Percentiles rank a stretch among this genome's conserved stretches.
phyloP scores from a whole-genome alignment of 2,113 vertebrate species.

The Alethe diademata region DNA sequence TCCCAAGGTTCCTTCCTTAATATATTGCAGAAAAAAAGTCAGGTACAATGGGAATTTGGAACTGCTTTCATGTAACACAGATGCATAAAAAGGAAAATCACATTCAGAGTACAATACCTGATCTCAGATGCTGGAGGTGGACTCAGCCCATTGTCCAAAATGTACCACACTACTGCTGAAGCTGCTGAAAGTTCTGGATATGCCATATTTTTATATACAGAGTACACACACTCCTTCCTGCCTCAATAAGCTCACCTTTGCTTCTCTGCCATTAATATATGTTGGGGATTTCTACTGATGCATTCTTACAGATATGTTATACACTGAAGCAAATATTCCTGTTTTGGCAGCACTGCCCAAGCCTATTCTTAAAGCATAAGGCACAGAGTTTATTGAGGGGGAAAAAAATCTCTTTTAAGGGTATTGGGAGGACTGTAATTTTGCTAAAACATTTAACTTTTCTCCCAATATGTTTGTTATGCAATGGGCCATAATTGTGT shows the following conservation, averaged over 20 bases:
- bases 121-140: background rate
- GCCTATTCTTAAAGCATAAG: background rate
- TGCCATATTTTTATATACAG: background rate
- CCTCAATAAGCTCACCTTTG: background rate
- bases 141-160: background rate
- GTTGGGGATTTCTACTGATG: background rate
- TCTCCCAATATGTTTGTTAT: background rate
- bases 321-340: background rate
- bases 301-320: background rate
- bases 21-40: background rate
- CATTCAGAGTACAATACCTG: background rate
- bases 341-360: background rate
- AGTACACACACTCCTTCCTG: background rate
- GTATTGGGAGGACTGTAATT: background rate
- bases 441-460: background rate
- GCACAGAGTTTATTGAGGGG: background rate
- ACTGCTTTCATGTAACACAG: background rate
- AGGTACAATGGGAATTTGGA: background rate
- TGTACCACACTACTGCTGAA: background rate
- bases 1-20: background rate
- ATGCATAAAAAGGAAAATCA: background rate
- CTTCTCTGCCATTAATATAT: background rate
- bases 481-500: accelerated
- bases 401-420: background rate
- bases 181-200: background rate